Percentiles rank a stretch among this genome's conserved stretches.
These are phyloP conservation scores for Pogonomyrmex barbatus DNA, from an alignment of 1,140 invertebrate species.

Conservation along the genomic window DNA sequence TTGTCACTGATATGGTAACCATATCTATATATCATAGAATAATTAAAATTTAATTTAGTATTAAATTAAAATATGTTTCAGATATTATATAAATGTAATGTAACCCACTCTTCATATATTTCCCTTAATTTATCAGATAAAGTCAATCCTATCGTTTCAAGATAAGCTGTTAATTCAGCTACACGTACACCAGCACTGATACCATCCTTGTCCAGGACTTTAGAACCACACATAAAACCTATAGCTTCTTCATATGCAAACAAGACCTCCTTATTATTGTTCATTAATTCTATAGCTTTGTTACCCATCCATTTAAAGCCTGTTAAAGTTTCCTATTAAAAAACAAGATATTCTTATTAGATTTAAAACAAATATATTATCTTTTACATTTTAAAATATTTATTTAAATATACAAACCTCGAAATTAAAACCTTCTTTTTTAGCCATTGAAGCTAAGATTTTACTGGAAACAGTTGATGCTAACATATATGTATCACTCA, in stretches of 20 bases:
- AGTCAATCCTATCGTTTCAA: conserved; percentile 89
- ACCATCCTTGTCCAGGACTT: conserved; percentile 98
- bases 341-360: conserved; percentile 51
- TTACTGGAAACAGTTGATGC: conserved; percentile 99
- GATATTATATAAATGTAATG: background rate
- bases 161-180: conserved; percentile 92
- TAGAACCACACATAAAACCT: conserved; percentile 96
- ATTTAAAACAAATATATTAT: conserved; percentile 42
- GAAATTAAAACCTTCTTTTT: conserved; percentile 93
- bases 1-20: conserved; percentile 95
- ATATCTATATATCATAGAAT: conserved; percentile 85
- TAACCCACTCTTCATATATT: conserved; percentile 91
- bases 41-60: conserved; percentile 31
- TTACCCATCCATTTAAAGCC: conserved; percentile 99
- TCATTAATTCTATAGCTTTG: conserved; percentile 90
- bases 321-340: conserved; percentile 95
- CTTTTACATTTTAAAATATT: background rate
- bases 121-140: conserved; percentile 92
- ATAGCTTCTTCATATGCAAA: conserved; percentile 98
- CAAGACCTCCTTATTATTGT: conserved; percentile 91
- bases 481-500: conserved; percentile 91
- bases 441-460: conserved; percentile 94
- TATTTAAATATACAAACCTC: conserved; percentile 85
- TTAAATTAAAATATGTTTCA: conserved; percentile 28
- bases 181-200: conserved; percentile 93